phyloP scores from a whole-genome alignment of 2,797 vertebrate genomes.

The Crenichthys baileyi region DNA sequence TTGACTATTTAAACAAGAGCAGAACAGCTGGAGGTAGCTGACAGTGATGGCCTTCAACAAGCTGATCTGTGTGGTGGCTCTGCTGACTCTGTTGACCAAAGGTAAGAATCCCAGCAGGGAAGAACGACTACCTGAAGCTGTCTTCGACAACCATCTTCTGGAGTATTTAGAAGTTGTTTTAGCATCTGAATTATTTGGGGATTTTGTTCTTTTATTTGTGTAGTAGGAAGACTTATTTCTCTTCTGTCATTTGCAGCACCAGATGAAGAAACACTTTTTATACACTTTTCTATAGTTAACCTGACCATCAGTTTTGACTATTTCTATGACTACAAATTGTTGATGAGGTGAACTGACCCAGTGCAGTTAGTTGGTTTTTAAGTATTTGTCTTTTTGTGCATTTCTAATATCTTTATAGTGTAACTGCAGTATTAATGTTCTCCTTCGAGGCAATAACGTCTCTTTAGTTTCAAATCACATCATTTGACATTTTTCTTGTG shows the following conservation, averaged over 20 bases:
- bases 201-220: neutral
- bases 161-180: neutral
- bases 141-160: neutral
- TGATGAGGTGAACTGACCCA: too few species aligned
- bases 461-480: too few species aligned
- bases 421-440: too few species aligned
- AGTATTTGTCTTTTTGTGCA: too few species aligned
- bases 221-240: neutral
- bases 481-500: too few species aligned
- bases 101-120: neutral
- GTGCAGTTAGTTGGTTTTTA: too few species aligned
- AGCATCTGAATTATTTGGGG: neutral
- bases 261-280: neutral
- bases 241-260: neutral
- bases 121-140: neutral
- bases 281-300: too few species aligned
- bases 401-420: too few species aligned
- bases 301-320: too few species aligned
- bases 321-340: too few species aligned
- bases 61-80: neutral
- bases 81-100: neutral
- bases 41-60: neutral
- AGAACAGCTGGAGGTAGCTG: neutral
- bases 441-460: too few species aligned
- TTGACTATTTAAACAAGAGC: rapidly evolving